Conservation (phyloP, 2,113 vertebrate species). For the Campylomormyrus tamandua region DNA sequence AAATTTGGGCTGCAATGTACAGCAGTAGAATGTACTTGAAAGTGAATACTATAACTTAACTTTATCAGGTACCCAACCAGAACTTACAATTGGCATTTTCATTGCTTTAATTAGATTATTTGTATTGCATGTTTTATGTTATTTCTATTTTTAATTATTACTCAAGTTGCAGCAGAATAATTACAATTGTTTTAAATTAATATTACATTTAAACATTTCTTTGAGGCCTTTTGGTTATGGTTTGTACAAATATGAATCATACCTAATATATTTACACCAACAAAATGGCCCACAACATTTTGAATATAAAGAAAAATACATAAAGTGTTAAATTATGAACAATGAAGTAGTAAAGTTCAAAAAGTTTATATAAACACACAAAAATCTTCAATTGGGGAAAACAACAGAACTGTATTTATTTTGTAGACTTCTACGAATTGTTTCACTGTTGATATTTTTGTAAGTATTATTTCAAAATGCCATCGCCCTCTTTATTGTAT, state of each 20-base stretch:
- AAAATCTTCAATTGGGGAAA: constrained; percentile 25
- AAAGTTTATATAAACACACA: background rate
- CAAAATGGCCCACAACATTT: background rate
- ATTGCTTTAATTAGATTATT: constrained; percentile 20
- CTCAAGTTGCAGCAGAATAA: constrained; percentile 11
- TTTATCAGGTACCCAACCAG: constrained; percentile 25
- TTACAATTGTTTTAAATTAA: constrained; percentile 11
- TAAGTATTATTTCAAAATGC: constrained; percentile 52
- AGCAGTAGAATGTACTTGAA: constrained; percentile 48
- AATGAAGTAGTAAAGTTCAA: background rate
- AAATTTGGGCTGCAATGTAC: constrained; percentile 13
- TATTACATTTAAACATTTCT: background rate
- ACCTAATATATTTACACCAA: background rate
- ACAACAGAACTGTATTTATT: constrained; percentile 42
- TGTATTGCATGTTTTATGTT: constrained; percentile 40
- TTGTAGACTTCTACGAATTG: constrained; percentile 29
- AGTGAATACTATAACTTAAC: constrained; percentile 39
- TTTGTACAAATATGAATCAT: constrained; percentile 9
- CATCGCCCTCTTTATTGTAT: constrained; percentile 21
- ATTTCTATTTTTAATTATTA: constrained; percentile 29
- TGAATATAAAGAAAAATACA: background rate
- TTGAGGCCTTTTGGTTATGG: background rate
- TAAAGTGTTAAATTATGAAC: background rate
- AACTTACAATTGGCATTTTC: constrained; percentile 25
- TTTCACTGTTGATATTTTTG: constrained; percentile 32